Percentiles rank a stretch among this genome's conserved stretches.
Conservation (phyloP, 2,797 vertebrate genomes). For the Myiothlypis chrysogaster region DNA sequence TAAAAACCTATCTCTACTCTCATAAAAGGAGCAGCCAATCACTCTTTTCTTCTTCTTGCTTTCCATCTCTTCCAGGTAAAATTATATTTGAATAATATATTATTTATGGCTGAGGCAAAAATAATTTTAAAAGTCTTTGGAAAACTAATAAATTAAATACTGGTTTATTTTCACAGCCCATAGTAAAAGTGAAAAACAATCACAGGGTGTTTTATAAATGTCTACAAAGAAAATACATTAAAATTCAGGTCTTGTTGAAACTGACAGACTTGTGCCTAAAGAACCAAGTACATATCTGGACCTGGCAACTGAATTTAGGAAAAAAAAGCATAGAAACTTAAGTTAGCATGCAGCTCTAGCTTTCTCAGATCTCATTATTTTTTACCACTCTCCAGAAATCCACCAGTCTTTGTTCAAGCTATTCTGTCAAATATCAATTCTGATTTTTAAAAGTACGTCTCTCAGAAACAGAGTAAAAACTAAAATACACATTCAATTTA, state of each 20-base stretch:
- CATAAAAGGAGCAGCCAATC: neutral
- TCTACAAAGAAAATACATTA: neutral
- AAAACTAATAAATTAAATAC: neutral
- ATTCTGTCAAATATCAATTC: neutral
- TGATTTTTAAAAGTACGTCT: neutral
- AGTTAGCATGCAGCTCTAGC: neutral
- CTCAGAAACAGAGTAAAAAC: neutral
- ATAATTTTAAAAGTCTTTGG: neutral
- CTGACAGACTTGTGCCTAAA: neutral
- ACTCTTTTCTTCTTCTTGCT: neutral
- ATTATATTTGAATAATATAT: neutral
- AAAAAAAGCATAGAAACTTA: neutral
- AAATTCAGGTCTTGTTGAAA: neutral
- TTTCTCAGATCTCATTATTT: neutral
- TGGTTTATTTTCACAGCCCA: neutral
- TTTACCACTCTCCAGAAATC: neutral
- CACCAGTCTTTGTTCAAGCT: neutral
- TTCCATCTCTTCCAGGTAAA: neutral
- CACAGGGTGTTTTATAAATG: neutral
- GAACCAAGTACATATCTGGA: neutral
- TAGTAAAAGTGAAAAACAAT: neutral
- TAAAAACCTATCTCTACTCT: neutral
- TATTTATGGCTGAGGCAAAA: neutral
- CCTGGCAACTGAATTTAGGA: neutral
- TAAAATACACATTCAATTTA: neutral